Conservation (phyloP, 2,797 vertebrate species). For the Eptatretus atami region DNA sequence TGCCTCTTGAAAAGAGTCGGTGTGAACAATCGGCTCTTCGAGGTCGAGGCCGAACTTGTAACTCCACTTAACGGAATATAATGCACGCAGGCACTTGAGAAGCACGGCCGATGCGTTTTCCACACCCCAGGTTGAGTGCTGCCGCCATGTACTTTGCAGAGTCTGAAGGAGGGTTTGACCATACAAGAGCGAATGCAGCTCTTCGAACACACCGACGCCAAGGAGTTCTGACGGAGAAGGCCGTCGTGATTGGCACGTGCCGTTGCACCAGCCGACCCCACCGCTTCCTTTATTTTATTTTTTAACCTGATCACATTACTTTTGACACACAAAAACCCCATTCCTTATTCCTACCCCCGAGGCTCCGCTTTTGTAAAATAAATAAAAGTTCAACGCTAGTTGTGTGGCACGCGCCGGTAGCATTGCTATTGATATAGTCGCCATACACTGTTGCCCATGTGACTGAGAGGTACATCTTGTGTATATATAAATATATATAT, state of each 20-base stretch:
- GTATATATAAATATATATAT: not conserved
- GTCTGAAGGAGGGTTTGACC: conserved; percentile 86
- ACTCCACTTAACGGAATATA: too few species aligned
- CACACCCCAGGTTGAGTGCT: conserved; percentile 9
- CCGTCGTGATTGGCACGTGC: not conserved
- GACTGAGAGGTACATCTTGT: too few species aligned
- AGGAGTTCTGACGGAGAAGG: conserved; percentile 35
- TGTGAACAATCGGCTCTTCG: too few species aligned
- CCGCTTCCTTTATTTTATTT: not conserved
- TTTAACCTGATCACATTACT: not conserved
- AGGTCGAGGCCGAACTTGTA: too few species aligned
- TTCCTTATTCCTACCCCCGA: not conserved
- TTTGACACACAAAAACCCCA: not conserved
- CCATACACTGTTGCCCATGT: too few species aligned
- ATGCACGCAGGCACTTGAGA: too few species aligned
- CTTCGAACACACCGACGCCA: conserved; percentile 79
- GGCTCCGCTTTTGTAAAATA: not conserved
- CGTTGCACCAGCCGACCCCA: not conserved
- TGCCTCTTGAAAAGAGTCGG: too few species aligned
- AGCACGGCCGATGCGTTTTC: not conserved
- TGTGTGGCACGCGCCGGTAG: not conserved
- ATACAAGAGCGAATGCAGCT: conserved; percentile 93
- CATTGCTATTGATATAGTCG: too few species aligned
- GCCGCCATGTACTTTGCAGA: conserved; percentile 21
- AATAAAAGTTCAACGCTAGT: not conserved